Evolutionary conservation across 2,113 vertebrate genomes (phyloP).

Genomic region (Sylvietta virens): DNA sequence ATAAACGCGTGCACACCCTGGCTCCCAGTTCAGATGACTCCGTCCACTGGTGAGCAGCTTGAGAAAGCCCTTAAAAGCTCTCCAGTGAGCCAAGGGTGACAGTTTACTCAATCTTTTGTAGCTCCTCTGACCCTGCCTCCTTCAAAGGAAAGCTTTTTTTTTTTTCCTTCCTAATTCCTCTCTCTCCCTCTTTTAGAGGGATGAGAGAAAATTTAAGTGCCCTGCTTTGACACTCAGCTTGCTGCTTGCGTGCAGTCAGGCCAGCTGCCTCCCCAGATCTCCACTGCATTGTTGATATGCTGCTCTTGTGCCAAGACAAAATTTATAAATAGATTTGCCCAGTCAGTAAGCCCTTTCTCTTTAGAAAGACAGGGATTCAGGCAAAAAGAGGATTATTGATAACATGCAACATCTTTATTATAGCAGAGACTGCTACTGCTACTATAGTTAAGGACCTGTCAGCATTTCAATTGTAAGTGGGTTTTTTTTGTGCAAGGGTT

Average conservation of each 20-base stretch:
- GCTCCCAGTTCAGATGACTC: not conserved
- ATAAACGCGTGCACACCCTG: not conserved
- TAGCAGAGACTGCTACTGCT: conserved; percentile 17
- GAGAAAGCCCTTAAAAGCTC: conserved; percentile 34
- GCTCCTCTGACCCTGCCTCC: not conserved
- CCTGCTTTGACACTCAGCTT: conserved; percentile 30
- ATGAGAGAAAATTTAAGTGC: conserved; percentile 50
- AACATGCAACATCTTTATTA: conserved; percentile 61
- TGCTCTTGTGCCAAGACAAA: conserved; percentile 57
- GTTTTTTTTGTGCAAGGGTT: conserved; percentile 9
- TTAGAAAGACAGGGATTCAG: conserved; percentile 61
- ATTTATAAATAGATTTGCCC: conserved; percentile 71
- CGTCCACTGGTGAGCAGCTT: not conserved
- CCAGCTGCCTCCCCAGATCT: conserved; percentile 36
- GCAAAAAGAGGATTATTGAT: conserved; percentile 65
- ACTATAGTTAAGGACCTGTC: conserved; percentile 50
- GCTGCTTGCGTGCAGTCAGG: conserved; percentile 12
- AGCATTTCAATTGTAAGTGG: conserved; percentile 61
- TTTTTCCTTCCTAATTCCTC: not conserved
- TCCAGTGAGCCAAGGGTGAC: conserved; percentile 1
- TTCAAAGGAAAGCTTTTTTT: conserved; percentile 3
- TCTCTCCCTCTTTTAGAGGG: not conserved
- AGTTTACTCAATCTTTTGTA: conserved; percentile 42
- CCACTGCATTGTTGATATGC: not conserved
- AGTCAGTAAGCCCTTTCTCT: conserved; percentile 63